Evolutionary conservation across 2,888 invertebrate species (phyloP), one percentile per base, ranked within the genome.

Genomic region (Habroteleia sp.): DNA sequence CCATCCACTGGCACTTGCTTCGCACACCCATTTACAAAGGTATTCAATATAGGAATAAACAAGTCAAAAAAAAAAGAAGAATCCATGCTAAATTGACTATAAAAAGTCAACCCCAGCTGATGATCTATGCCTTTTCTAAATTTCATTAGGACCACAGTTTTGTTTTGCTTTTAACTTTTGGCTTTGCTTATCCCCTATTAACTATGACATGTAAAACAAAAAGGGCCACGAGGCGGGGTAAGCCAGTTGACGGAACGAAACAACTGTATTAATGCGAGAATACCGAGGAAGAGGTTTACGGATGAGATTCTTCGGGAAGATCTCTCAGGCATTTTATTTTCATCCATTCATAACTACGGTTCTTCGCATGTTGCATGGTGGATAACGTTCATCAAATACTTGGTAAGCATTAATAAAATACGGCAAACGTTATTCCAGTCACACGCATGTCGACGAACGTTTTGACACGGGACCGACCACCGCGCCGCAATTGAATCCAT

Each of bases 191-290:
- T 35, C 58, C 4, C 4, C 33, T 44, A 25, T 4, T 25, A 37
- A 60, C 41, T 62, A 46, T 44, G 48, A 54, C 10, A 58, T 13
- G 42, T 48, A 48, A 72, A 39, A 56, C 35, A 56, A 48, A 56
- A 56, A 63, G 44, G 10, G 7, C 11, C 8, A 8, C 6, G 27
- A 62, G 65, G 66, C 20, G 54, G 50, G 42, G 60, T 54, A 33
- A 50, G 35, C 29, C 62, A 46, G 50, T 56, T 58, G 74, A 68
- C 66, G 68, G 62, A 74, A 74, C 74, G 74, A 66, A 78, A 79
- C 75, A 77, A 79, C 77, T 80, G 78, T 79, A 80, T 79, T 80
- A 80, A 79, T 79, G 77, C 68, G 71, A 76, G 77, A 76, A 79
- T 75, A 77, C 77, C 65, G 68, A 52, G 69, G 75, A 65, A 60